phyloP scores from a whole-genome alignment of 2,797 vertebrate species.

The Chromobotia macracanthus region DNA sequence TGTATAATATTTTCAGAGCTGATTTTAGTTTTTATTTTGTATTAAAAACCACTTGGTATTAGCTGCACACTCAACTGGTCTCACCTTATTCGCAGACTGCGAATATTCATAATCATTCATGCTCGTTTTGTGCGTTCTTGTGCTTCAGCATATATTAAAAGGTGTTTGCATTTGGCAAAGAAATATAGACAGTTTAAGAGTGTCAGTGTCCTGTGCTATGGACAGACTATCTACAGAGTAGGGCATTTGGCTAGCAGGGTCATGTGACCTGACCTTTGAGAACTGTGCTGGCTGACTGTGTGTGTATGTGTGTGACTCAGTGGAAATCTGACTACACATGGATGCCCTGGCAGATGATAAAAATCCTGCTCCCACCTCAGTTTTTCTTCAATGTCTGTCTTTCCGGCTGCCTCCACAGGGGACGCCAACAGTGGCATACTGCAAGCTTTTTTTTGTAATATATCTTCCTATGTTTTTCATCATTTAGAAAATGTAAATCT shows the following conservation, averaged over 20 bases:
- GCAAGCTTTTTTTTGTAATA: neutral
- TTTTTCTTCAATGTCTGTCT: neutral
- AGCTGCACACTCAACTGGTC: neutral
- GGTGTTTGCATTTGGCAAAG: neutral
- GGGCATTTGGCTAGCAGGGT: slow-evolving; percentile 35
- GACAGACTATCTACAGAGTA: slow-evolving; percentile 26
- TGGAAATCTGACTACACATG: slow-evolving; percentile 36
- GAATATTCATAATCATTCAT: neutral
- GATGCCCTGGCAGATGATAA: slow-evolving; percentile 7
- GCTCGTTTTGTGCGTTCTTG: neutral
- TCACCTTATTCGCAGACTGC: neutral
- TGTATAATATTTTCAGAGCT: neutral
- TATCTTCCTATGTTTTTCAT: neutral
- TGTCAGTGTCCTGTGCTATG: neutral
- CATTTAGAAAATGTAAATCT: neutral
- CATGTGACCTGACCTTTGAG: slow-evolving; percentile 44
- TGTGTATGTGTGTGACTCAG: slow-evolving; percentile 8
- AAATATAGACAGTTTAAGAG: neutral
- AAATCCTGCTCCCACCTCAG: neutral
- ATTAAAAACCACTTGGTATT: neutral
- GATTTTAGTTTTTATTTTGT: neutral
- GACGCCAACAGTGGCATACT: neutral
- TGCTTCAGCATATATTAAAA: neutral
- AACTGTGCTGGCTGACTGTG: slow-evolving; percentile 20
- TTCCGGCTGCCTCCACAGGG: neutral